Base-by-base conservation (phyloP, 2,797 vertebrate species). In the Platyrinchus mystaceus region DNA sequence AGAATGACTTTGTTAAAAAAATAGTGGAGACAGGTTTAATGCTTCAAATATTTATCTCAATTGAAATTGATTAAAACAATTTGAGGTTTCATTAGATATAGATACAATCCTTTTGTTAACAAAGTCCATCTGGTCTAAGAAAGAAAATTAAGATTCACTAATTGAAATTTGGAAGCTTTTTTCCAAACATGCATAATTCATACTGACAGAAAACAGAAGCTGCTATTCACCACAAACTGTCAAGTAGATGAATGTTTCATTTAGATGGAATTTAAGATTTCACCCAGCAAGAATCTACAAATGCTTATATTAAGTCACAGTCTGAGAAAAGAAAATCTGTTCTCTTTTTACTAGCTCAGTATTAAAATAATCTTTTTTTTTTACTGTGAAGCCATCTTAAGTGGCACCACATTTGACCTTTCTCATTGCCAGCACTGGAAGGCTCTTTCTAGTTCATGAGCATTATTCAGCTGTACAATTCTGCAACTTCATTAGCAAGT, bases 171-270 rank as follows among this genome's bases (percentile, higher is more conserved):
- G 91, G 96, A 95, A 97, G 94, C 91, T 97, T 96, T 97, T 97
- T 95, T 92, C 85, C 85, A 97, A 97, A 97, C 96, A 97, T 95
- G 95, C 96, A 97, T 97, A 97, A 97, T 97, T 96, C 96, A 97
- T 97, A 97, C 93, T 98, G 96, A 98, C 94, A 96, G 96, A 97
- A 97, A 97, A 96, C 97, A 98, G 97, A 98, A 97, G 96, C 96
- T 80, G 85, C 95, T 93, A 97, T 95, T 97, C 96, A 97, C 94
- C 88, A 93, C 93, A 96, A 96, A 96, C 95, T 97, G 96, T 96
- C 95, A 95, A 97, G 91, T 91, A 96, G 91, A 97, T 96, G 94
- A 96, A 97, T 97, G 96, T 96, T 97, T 96, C 94, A 96, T 97
- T 97, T 97, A 97, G 95, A 95, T 97, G 96, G 96, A 97, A 97